A percentile compares a stretch with the other conserved stretches of the same genome.
phyloP scores from a whole-genome alignment of 2,797 vertebrate genomes.

The Helicolenus hilgendorfi region DNA sequence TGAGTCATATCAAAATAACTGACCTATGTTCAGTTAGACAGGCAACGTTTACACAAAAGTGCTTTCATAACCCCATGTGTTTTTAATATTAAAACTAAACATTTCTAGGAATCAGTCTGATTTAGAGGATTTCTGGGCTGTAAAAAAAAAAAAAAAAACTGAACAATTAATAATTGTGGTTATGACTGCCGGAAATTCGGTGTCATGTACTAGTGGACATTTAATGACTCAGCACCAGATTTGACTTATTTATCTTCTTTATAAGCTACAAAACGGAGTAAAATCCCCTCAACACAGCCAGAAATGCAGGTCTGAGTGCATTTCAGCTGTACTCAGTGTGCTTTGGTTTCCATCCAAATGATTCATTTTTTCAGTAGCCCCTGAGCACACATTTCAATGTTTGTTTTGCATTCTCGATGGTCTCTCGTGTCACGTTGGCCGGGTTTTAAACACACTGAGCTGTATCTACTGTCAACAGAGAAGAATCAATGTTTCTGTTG shows the following conservation, averaged over 20 bases:
- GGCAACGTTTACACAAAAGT: not conserved
- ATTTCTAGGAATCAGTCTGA: not conserved
- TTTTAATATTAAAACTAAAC: not conserved
- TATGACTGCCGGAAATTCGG: not conserved
- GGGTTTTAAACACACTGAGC: conserved; percentile 40
- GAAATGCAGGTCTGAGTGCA: not conserved
- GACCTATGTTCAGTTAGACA: not conserved
- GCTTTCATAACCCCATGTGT: not conserved
- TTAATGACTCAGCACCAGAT: not conserved
- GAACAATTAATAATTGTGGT: not conserved
- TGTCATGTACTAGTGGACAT: not conserved
- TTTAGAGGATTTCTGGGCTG: not conserved
- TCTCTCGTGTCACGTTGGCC: not conserved
- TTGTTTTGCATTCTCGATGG: conserved; percentile 24
- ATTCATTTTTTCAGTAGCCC: not conserved
- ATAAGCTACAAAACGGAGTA: not conserved
- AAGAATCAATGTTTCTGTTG: conserved; percentile 32
- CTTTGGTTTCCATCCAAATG: conserved; percentile 19
- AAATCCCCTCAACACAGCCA: not conserved
- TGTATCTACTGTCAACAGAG: conserved; percentile 53
- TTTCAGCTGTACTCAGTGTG: not conserved
- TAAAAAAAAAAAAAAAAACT: not conserved
- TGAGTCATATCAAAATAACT: conserved; percentile 7
- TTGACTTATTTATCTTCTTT: not conserved
- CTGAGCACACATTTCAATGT: conserved; percentile 35